These are phyloP conservation scores for Scaptodrosophila latifasciaeformis DNA, from an alignment of 2,888 invertebrate genomes.

Conservation along the genomic window DNA sequence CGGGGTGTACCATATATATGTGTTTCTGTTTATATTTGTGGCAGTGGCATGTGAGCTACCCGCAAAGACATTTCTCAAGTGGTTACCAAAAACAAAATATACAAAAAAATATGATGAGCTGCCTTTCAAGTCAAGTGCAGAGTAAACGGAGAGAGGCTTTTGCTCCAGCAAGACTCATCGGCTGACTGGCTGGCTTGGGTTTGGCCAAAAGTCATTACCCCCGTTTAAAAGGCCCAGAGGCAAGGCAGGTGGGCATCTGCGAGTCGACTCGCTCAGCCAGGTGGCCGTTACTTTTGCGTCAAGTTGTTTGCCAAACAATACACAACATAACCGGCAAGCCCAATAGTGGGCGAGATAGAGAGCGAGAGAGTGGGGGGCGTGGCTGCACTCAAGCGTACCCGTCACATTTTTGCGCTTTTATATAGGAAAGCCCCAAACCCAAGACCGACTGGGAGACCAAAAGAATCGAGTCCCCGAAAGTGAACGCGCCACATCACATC, in stretches of 20 bases:
- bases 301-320: constrained; percentile 62
- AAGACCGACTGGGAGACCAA: constrained; percentile 30
- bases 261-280: background rate
- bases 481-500: constrained; percentile 34
- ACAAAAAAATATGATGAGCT: constrained; percentile 11
- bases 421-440: constrained; percentile 6
- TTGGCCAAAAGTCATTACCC: constrained; percentile 51
- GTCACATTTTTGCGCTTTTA: constrained; percentile 63
- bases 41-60: too few species aligned
- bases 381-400: constrained; percentile 59
- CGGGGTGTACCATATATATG: too few species aligned
- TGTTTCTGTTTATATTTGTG: too few species aligned
- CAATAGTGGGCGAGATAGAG: background rate
- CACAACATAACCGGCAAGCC: constrained; percentile 18
- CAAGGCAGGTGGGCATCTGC: constrained; percentile 4
- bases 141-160: too few species aligned
- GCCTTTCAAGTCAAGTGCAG: too few species aligned
- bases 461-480: constrained; percentile 24
- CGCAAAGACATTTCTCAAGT: too few species aligned
- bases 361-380: constrained; percentile 2
- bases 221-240: constrained; percentile 41
- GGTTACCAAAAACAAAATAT: constrained; percentile 9
- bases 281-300: constrained; percentile 32
- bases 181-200: background rate
- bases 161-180: too few species aligned